These are phyloP conservation scores for Drosophila bocki DNA, from an alignment of 1,140 invertebrate genomes.

Conservation along the genomic window DNA sequence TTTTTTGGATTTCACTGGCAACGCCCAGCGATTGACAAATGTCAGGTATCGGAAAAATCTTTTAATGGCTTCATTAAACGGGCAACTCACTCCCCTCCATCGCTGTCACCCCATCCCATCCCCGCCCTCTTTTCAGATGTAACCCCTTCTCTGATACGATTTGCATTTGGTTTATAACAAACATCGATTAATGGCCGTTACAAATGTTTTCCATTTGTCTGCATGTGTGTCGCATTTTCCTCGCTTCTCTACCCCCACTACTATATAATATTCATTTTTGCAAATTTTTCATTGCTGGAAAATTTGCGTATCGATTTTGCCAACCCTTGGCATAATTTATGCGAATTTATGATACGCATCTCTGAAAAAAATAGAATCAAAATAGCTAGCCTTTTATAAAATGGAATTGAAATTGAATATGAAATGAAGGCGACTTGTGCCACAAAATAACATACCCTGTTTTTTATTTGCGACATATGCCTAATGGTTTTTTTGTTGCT, in stretches of 20 bases:
- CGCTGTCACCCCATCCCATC: constrained; percentile 8
- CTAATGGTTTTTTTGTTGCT: constrained; percentile 30
- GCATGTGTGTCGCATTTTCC: constrained; percentile 62
- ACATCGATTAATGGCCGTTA: constrained; percentile 80
- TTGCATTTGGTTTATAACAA: constrained; percentile 68
- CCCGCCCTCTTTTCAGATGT: constrained; percentile 4
- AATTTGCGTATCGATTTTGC: constrained; percentile 77
- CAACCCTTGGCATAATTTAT: constrained; percentile 59
- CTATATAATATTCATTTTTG: constrained; percentile 40
- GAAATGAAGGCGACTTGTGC: constrained; percentile 35
- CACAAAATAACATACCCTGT: constrained; percentile 17
- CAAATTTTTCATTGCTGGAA: constrained; percentile 45
- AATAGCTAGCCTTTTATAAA: constrained; percentile 48
- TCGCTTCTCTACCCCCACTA: constrained; percentile 8
- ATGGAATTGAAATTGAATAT: constrained; percentile 49
- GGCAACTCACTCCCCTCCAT: constrained; percentile 36
- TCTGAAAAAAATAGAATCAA: constrained; percentile 16
- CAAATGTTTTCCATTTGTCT: constrained; percentile 82
- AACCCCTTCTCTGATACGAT: constrained; percentile 69
- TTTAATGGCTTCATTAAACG: constrained; percentile 79
- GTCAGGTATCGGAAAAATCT: constrained; percentile 61
- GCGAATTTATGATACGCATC: constrained; percentile 79
- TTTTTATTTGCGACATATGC: constrained; percentile 35
- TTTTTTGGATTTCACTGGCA: constrained; percentile 54
- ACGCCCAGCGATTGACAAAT: constrained; percentile 76